Percentiles rank a stretch among this genome's conserved stretches.
Evolutionary conservation across 2,113 vertebrate species (phyloP).

Genomic region (Notiomystis cincta): DNA sequence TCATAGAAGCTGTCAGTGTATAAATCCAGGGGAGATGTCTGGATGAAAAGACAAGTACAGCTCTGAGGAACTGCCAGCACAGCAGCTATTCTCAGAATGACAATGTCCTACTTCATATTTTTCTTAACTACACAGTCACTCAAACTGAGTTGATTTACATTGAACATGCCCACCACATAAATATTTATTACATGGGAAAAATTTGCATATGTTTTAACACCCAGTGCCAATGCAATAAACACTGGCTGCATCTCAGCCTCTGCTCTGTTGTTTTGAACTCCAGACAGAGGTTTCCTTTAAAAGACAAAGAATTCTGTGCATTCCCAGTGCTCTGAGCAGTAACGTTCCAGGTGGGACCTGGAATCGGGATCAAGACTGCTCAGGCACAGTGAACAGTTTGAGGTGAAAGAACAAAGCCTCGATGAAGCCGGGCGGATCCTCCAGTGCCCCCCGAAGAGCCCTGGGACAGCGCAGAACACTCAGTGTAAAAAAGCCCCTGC

Average conservation of each 20-base stretch:
- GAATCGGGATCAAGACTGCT: fast-evolving
- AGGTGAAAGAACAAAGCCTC: background rate
- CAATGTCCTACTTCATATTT: background rate
- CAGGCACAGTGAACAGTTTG: background rate
- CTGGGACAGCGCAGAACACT: fast-evolving
- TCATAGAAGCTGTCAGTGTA: constrained; percentile 90
- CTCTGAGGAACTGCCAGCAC: background rate
- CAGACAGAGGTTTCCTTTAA: background rate
- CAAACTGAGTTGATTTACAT: background rate
- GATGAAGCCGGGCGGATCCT: background rate
- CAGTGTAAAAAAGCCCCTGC: background rate
- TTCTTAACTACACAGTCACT: background rate
- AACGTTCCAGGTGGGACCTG: background rate
- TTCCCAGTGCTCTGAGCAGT: fast-evolving
- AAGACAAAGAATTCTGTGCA: background rate
- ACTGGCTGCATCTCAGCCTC: background rate
- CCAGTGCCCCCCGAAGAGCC: background rate
- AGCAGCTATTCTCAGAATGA: background rate
- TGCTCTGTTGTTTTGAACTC: background rate
- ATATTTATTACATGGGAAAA: background rate
- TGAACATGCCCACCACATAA: background rate
- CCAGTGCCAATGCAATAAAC: background rate
- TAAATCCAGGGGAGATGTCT: constrained; percentile 88
- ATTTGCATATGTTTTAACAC: background rate
- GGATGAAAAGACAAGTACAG: background rate